A percentile compares a stretch with the other conserved stretches of the same genome.
Conservation (phyloP, 2,888 invertebrate species). For the Cantharis nigra region DNA sequence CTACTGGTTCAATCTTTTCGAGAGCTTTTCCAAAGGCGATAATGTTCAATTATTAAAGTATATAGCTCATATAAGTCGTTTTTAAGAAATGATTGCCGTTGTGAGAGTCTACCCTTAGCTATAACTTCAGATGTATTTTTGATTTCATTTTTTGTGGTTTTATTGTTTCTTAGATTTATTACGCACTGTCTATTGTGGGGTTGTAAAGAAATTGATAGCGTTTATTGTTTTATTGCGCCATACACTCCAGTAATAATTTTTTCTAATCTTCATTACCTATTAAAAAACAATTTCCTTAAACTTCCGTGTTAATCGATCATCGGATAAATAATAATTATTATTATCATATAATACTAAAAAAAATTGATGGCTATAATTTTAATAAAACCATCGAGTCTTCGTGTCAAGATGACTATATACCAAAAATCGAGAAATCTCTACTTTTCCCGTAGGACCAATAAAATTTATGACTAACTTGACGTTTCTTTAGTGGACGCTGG, state of each 20-base stretch:
- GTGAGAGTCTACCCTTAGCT: conserved; percentile 37
- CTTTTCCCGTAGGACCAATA: conserved; percentile 57
- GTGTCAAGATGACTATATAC: conserved; percentile 36
- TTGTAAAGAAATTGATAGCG: background rate
- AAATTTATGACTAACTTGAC: conserved; percentile 63
- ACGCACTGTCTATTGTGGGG: conserved; percentile 16
- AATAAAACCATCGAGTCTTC: conserved; percentile 33
- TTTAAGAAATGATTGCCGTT: conserved; percentile 52
- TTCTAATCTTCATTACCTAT: background rate
- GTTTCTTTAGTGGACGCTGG: conserved; percentile 50
- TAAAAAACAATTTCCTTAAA: background rate
- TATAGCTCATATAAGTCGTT: conserved; percentile 57
- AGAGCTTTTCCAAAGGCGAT: conserved; percentile 56
- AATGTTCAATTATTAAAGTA: conserved; percentile 58
- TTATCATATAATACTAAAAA: background rate
- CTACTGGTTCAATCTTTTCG: conserved; percentile 55
- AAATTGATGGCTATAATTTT: background rate
- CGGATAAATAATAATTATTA: background rate
- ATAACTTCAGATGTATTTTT: conserved; percentile 51
- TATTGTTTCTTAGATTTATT: conserved; percentile 44
- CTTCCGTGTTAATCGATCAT: background rate
- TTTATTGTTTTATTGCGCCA: background rate
- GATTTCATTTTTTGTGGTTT: conserved; percentile 48
- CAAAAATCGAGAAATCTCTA: conserved; percentile 45
- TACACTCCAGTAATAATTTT: background rate